phyloP scores from a whole-genome alignment of 2,888 invertebrate genomes.

The Anthophora plumipes region DNA sequence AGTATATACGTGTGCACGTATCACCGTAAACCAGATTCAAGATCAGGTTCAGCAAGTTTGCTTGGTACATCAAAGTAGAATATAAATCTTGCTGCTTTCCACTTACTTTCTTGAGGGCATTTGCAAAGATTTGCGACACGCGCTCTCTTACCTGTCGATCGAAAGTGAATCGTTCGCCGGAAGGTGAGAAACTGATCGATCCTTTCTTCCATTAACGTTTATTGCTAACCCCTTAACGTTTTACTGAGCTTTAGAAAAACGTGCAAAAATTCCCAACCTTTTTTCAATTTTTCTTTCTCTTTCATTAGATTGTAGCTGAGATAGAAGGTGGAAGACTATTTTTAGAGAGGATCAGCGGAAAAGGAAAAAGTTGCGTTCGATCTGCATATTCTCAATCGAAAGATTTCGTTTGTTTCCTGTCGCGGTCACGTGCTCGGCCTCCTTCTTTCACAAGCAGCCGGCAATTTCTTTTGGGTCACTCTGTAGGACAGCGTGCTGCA shows the following conservation, averaged over 20 bases:
- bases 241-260: too few species aligned
- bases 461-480: slow-evolving; percentile 62
- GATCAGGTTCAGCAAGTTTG: slow-evolving; percentile 61
- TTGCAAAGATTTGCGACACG: slow-evolving; percentile 54
- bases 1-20: slow-evolving; percentile 36
- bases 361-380: too few species aligned
- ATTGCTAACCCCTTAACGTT: too few species aligned
- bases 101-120: slow-evolving; percentile 57
- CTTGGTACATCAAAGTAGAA: slow-evolving; percentile 60
- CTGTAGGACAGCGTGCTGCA: slow-evolving; percentile 68
- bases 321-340: not conserved
- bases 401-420: too few species aligned
- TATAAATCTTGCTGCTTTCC: slow-evolving; percentile 59
- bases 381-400: too few species aligned
- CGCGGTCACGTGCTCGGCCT: slow-evolving; percentile 34
- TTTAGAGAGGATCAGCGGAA: not conserved
- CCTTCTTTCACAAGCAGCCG: slow-evolving; percentile 27
- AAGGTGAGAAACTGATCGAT: slow-evolving; percentile 6
- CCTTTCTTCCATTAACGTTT: not conserved
- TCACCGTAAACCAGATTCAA: slow-evolving; percentile 61
- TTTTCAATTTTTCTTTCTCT: too few species aligned
- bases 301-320: too few species aligned
- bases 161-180: slow-evolving; percentile 46
- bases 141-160: slow-evolving; percentile 21
- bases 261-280: too few species aligned